These are phyloP conservation scores for Atrina japonica DNA, from an alignment of 2,888 invertebrate genomes.

Conservation along the genomic window DNA sequence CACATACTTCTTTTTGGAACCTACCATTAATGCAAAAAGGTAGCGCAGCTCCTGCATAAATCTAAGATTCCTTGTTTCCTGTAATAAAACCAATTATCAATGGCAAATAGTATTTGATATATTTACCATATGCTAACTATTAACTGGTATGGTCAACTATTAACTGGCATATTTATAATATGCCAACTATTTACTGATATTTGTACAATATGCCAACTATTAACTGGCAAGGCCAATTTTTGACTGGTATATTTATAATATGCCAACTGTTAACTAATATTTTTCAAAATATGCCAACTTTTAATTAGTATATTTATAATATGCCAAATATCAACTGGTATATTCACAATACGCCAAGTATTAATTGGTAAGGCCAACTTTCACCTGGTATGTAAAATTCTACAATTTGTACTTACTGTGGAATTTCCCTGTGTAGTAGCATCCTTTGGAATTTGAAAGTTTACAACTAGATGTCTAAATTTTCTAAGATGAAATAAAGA, in stretches of 20 bases:
- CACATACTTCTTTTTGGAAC: constrained; percentile 80
- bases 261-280: too few species aligned
- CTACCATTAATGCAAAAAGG: constrained; percentile 81
- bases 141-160: too few species aligned
- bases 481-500: constrained; percentile 81
- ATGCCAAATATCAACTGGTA: too few species aligned
- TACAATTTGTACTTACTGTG: constrained; percentile 59
- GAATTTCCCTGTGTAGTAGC: constrained; percentile 47
- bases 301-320: background rate
- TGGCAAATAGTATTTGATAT: background rate
- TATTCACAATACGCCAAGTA: too few species aligned
- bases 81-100: constrained; percentile 16
- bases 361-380: too few species aligned
- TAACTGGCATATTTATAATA: too few species aligned
- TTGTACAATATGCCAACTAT: too few species aligned
- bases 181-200: too few species aligned
- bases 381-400: too few species aligned
- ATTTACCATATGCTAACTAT: background rate
- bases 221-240: background rate
- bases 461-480: constrained; percentile 79
- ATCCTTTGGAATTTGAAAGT: constrained; percentile 72
- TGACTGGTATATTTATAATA: too few species aligned
- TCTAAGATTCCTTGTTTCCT: constrained; percentile 76
- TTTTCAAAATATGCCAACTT: too few species aligned
- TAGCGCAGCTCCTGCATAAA: constrained; percentile 81